Conservation (phyloP, 2,888 invertebrate genomes). For the Drosophila cognata region DNA sequence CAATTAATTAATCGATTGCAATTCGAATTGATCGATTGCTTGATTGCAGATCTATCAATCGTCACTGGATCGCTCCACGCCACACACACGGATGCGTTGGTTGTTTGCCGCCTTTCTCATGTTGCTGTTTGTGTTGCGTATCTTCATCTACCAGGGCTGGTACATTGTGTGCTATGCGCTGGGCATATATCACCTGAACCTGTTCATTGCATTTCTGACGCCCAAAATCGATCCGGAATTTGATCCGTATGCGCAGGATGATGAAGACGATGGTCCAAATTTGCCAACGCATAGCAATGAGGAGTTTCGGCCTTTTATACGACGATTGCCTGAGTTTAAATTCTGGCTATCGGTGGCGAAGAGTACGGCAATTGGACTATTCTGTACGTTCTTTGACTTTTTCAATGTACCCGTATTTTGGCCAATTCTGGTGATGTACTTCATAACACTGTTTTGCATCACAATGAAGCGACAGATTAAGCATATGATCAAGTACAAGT, state of each 20-base stretch:
- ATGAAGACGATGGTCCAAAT: constrained; percentile 92
- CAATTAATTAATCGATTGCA: neutral
- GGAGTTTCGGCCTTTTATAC: constrained; percentile 99
- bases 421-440: constrained; percentile 99
- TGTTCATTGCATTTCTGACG: constrained; percentile 99
- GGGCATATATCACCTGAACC: constrained; percentile 99
- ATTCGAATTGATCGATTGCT: neutral
- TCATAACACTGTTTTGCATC: constrained; percentile 98
- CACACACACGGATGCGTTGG: constrained; percentile 93
- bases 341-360: constrained; percentile 99
- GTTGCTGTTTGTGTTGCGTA: constrained; percentile 91
- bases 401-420: constrained; percentile 99
- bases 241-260: constrained; percentile 91
- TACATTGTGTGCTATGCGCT: constrained; percentile 99
- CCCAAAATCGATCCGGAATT: constrained; percentile 99
- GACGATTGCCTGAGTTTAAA: constrained; percentile 99
- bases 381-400: constrained; percentile 98
- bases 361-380: constrained; percentile 94
- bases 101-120: constrained; percentile 89
- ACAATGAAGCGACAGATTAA: constrained; percentile 99
- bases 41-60: constrained; percentile 88
- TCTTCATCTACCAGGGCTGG: constrained; percentile 98
- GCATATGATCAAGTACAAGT: constrained; percentile 99
- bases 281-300: constrained; percentile 97
- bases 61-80: constrained; percentile 94